These are phyloP conservation scores for Poeciliopsis retropinna DNA, from an alignment of 2,113 vertebrate genomes.

Conservation along the genomic window DNA sequence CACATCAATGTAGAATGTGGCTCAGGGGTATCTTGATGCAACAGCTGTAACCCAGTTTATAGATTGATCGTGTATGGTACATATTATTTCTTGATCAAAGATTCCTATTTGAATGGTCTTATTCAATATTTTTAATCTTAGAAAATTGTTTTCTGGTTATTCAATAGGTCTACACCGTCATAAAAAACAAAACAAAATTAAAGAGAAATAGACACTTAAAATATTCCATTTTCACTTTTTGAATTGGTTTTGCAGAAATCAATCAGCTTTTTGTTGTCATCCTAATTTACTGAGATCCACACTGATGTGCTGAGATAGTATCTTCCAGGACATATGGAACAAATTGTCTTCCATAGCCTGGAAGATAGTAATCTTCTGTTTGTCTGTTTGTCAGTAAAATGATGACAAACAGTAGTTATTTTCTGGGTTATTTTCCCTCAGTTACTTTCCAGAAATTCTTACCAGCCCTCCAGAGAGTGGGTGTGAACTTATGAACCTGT, in stretches of 20 bases:
- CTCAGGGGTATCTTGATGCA: background rate
- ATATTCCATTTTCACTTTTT: no score
- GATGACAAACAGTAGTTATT: no score
- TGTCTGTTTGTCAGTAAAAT: background rate
- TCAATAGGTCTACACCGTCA: background rate
- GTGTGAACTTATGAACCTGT: slow-evolving; percentile 37
- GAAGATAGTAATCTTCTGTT: background rate
- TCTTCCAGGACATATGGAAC: background rate
- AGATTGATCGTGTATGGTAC: background rate
- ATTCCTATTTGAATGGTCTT: background rate
- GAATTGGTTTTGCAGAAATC: no score
- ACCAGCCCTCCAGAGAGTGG: background rate
- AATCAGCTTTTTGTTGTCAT: no score
- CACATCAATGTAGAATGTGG: background rate
- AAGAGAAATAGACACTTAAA: no score
- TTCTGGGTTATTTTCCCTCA: background rate
- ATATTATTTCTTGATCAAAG: no score
- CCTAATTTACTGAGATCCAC: no score
- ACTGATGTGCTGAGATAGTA: no score
- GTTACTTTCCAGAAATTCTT: slow-evolving; percentile 21
- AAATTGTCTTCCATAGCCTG: no score
- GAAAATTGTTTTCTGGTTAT: background rate
- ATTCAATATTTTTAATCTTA: background rate
- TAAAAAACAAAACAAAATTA: no score
- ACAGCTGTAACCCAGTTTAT: background rate